Conservation (phyloP, 2,113 vertebrate species). For the Arenaria interpres region DNA sequence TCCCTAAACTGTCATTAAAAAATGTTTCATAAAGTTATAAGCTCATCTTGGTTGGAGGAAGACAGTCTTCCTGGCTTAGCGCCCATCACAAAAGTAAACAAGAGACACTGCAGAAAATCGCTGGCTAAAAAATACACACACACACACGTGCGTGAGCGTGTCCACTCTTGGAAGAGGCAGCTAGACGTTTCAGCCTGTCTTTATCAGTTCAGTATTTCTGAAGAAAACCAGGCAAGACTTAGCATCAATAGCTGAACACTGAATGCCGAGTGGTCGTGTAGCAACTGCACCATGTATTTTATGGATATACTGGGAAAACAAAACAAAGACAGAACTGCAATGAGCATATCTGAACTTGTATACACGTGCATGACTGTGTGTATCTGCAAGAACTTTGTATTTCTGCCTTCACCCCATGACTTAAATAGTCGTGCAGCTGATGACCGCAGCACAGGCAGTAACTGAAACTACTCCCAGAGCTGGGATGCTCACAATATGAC, state of each 20-base stretch:
- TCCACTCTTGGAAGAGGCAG: background rate
- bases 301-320: background rate
- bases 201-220: constrained; percentile 43
- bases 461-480: background rate
- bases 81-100: constrained; percentile 48
- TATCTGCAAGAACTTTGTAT: background rate
- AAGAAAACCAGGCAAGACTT: constrained; percentile 7
- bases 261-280: fast-evolving
- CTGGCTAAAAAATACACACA: background rate
- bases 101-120: constrained; percentile 27
- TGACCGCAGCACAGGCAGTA: background rate
- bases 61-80: constrained; percentile 55
- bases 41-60: constrained; percentile 43
- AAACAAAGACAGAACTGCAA: background rate
- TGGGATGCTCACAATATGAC: background rate
- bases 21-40: constrained; percentile 41
- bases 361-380: fast-evolving
- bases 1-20: constrained; percentile 9
- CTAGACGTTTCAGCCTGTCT: background rate
- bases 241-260: fast-evolving
- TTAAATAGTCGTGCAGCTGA: background rate
- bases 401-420: background rate
- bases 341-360: background rate
- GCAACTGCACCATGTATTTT: background rate
- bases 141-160: fast-evolving